Evolutionary conservation across 2,113 vertebrate genomes (phyloP).

Genomic region (Neofelis nebulosa): DNA sequence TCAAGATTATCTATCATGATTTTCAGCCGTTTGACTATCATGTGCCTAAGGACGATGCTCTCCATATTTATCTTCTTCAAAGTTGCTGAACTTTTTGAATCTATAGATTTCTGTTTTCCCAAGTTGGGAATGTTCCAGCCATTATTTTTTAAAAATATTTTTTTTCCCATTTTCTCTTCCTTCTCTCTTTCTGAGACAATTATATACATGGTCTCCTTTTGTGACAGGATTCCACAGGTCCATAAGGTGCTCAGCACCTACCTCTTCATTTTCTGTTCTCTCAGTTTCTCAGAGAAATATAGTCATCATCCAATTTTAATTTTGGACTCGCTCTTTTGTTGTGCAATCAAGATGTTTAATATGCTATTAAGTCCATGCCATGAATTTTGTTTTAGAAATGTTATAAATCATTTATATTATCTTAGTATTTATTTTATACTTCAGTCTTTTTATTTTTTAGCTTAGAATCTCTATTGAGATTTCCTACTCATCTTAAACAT

Average conservation of each 20-base stretch:
- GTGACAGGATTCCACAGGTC: neutral
- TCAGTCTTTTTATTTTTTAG: neutral
- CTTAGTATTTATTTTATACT: conserved; percentile 15
- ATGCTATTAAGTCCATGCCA: neutral
- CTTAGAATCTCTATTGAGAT: neutral
- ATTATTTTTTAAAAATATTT: neutral
- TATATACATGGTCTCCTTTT: neutral
- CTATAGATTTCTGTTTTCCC: neutral
- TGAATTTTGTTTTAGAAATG: conserved; percentile 14
- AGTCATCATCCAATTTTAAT: neutral
- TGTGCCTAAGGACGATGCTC: neutral
- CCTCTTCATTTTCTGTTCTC: neutral
- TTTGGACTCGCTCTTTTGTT: neutral
- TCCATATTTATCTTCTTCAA: neutral
- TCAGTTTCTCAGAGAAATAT: neutral
- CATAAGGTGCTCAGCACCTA: neutral
- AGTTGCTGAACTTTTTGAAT: neutral
- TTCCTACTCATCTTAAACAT: neutral
- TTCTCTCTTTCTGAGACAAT: neutral
- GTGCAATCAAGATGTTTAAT: neutral
- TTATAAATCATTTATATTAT: neutral
- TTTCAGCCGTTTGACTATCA: neutral
- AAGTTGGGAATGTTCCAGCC: neutral
- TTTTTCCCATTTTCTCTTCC: neutral
- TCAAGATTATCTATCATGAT: neutral